Percentiles rank a stretch among this genome's conserved stretches.
phyloP scores from a whole-genome alignment of 2,888 invertebrate species.

The Torymus aiolomorphi region DNA sequence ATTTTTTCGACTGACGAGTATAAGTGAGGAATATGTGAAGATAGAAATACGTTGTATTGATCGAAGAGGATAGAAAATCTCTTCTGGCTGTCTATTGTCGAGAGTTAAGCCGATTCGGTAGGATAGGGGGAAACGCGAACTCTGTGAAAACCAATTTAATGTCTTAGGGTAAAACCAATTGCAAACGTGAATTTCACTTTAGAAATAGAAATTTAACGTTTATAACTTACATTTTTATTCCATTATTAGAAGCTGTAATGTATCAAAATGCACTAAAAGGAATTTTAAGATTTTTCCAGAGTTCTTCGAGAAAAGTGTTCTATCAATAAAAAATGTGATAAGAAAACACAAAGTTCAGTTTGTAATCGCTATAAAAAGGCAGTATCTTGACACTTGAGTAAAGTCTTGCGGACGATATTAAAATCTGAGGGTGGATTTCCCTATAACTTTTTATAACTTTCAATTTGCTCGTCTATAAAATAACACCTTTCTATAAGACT shows the following conservation, averaged over 20 bases:
- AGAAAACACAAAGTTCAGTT: slow-evolving; percentile 35
- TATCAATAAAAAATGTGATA: slow-evolving; percentile 35
- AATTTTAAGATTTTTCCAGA: no score
- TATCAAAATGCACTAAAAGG: no score
- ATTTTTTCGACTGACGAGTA: slow-evolving; percentile 7
- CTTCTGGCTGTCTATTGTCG: slow-evolving; percentile 36
- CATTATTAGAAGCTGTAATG: no score
- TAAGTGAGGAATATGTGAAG: background rate
- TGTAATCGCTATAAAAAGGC: slow-evolving; percentile 38
- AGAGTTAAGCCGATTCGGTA: slow-evolving; percentile 44
- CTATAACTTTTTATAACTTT: slow-evolving; percentile 36
- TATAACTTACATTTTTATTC: no score
- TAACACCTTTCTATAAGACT: background rate
- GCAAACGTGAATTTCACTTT: slow-evolving; percentile 20
- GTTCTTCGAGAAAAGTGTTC: slow-evolving; percentile 2
- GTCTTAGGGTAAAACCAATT: slow-evolving; percentile 40
- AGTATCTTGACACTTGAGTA: slow-evolving; percentile 25
- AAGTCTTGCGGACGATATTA: slow-evolving; percentile 27
- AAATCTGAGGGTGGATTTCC: slow-evolving; percentile 30
- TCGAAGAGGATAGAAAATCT: slow-evolving; percentile 30
- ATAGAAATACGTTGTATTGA: slow-evolving; percentile 12
- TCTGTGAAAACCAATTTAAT: slow-evolving; percentile 36
- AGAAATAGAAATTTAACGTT: background rate
- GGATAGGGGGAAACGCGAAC: background rate
- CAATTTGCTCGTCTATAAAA: slow-evolving; percentile 22